A percentile compares a stretch with the other conserved stretches of the same genome.
Conservation (phyloP, 2,797 vertebrate species). For the Okamejei kenojei region DNA sequence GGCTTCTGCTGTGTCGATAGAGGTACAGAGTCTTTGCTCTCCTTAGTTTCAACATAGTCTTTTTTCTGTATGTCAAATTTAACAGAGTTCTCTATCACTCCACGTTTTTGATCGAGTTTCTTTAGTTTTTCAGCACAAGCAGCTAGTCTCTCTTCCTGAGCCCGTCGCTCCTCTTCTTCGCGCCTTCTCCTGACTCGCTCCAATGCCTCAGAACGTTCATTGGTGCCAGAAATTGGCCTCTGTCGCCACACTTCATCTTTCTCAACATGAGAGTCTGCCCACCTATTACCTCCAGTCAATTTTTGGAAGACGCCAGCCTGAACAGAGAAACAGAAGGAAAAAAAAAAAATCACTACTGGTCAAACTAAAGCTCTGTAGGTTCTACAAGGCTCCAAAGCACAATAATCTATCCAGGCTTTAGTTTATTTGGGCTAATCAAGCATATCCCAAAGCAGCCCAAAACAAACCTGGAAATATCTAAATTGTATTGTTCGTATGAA, state of each 20-base stretch:
- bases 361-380: not conserved
- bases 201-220: constrained; percentile 86
- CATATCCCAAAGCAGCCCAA: not conserved
- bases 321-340: not conserved
- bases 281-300: constrained; percentile 49
- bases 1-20: constrained; percentile 60
- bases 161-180: constrained; percentile 86
- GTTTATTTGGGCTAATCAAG: not conserved
- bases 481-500: no score
- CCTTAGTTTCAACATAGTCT: constrained; percentile 55
- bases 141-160: constrained; percentile 83
- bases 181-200: constrained; percentile 82
- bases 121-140: constrained; percentile 97
- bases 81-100: constrained; percentile 66
- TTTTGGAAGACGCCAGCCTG: constrained; percentile 54
- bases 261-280: constrained; percentile 68
- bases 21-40: constrained; percentile 58
- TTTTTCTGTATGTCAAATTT: constrained; percentile 54
- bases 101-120: constrained; percentile 81
- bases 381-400: not conserved
- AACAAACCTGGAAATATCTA: not conserved
- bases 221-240: constrained; percentile 79
- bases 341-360: not conserved
- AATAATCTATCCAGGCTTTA: not conserved
- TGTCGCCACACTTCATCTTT: constrained; percentile 73